Evolutionary conservation across 2,888 invertebrate genomes (phyloP), one percentile per base, ranked within the genome.

Genomic region (Amblyjoppa proteus): DNA sequence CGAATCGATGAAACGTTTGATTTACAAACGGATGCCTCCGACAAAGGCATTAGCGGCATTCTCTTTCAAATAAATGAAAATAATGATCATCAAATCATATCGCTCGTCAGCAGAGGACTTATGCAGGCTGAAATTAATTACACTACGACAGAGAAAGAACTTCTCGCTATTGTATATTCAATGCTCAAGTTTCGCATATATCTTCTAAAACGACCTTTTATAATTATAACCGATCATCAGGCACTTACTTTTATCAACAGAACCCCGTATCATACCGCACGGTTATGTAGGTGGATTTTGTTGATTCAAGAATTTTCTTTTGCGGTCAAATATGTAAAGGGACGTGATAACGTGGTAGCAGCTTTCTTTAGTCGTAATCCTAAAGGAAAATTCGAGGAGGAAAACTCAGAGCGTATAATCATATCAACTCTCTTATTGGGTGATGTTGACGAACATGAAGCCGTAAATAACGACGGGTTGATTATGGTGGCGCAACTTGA

Each of bases 241-340:
- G 85, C 88, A 0, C 64, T 91, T 1, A 88, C 82, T 0, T 92
- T 91, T 79, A 58, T 92, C 16, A 70, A 76, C 6, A 69, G 20
- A 25, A 80, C 83, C 0, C 79, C 49, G 9, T 80, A 38, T 53
- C 80, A 74, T 0, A 84, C 64, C 3, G 64, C 75, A 0, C 6
- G 79, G 11, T n/a, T 84, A 11, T 45, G 20, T 1, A 28, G 83
- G 34, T 84, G 79, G 76, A 69, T 28, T 3, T n/a, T 78, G 2
- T 25, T 78, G 13, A 28, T 83, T 13, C 74, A 83, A 69, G 69
- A 79, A 41, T 83, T 71, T 34, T 16, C 56, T 0, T 84, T 76
- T 56, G 28, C n/a, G 3, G 71, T 78, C 1, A 53, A 28, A 13
- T 58, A 83, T 31, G 74, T 73, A 68, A 80, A 71, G 9, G 92